Base-by-base conservation (phyloP, 2,113 vertebrate species). In the Phyllopteryx taeniolatus region DNA sequence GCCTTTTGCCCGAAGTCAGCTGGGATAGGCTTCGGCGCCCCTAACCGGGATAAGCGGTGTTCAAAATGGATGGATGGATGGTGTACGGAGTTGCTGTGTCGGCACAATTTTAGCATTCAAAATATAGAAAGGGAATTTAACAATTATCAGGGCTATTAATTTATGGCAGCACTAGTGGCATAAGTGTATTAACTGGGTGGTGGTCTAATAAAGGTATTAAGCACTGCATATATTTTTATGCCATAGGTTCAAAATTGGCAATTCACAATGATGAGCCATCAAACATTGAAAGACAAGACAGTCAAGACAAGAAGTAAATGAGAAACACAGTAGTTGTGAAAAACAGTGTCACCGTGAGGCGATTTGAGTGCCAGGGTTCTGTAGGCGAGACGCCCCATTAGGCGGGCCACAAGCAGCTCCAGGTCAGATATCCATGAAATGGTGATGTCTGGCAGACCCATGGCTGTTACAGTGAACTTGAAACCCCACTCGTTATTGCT, bases 401-500 rank as follows among this genome's bases (percentile, higher is more conserved):
- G 83, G 33, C 96, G 91, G 76, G 94, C 95, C 39, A 97, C 93
- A 2, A 99, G 95, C 35, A 98, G 95, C 75, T 98, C 96, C 77
- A 98, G 89, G 85, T 99, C 98, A n/a, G 96, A 92, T 74, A 94
- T 95, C 98, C 97, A 99, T 14, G 96, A 98, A 35, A 98, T 92
- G 0, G 95, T 94, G 57, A 98, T 93, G 54, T 98, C 96, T 0
- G 96, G 96, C 2, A 98, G 92, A 72, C 98, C 97, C 0, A 93
- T 94, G 4, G 98, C 96, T 1, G 95, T 97, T 78, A 98, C 94
- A 0, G 93, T 92, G 79, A 99, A 99, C 88, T 96, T 98, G 91
- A 98, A 99, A 75, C 98, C 98, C 98, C 98, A 99, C 88, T 98
- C 98, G 15, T 96, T 98, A 84, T 98, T 98, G 73, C 95, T 98